Base-by-base conservation (phyloP, 2,797 vertebrate species). In the Malacoctenus gilli region DNA sequence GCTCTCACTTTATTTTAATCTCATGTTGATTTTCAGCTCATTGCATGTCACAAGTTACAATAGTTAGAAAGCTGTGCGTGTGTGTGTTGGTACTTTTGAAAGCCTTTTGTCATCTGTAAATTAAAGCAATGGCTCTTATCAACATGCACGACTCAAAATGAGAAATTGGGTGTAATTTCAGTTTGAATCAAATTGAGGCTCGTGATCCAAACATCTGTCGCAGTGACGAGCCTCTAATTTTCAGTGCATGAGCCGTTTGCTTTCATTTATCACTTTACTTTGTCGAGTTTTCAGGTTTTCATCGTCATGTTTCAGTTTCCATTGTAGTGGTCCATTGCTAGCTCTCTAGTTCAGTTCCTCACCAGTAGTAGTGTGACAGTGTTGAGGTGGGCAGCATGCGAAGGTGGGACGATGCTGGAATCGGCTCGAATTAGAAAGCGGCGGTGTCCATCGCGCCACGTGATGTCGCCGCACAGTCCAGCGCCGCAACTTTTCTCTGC, bases 311-410 rank as follows among this genome's bases (percentile, higher is more conserved):
- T 67, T 15, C 14, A 13, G 61, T 43, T 42, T 48, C 55, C 71
- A 82, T 77, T 48, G 43, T 73, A 44, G 69, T 68, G 16, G 58
- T 72, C 41, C 75, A 86, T 83, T 59, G 68, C 82, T 88, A 86
- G 82, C 84, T 85, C 76, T 83, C 84, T 85, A 87, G 85, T 83
- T 81, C 82, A 85, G 84, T 85, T 89, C 85, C 86, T 89, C 84
- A 79, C 83, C 85, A 84, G 89, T 85, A 83, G 73, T 68, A 63
- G 50, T 79, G 74, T 80, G 67, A 78, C 47, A n/a, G 53, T 85
- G 77, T 79, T 80, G 50, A 79, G 48, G 68, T 72, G 69, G 67
- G 77, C 69, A 68, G 65, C 63, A 60, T 84, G 76, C 54, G 22
- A 77, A 83, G 80, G 68, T 79, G 80, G 69, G 68, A 50, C 65